Percentiles rank a stretch among this genome's conserved stretches.
Conservation (phyloP, 2,113 vertebrate species). For the Melanerpes formicivorus region DNA sequence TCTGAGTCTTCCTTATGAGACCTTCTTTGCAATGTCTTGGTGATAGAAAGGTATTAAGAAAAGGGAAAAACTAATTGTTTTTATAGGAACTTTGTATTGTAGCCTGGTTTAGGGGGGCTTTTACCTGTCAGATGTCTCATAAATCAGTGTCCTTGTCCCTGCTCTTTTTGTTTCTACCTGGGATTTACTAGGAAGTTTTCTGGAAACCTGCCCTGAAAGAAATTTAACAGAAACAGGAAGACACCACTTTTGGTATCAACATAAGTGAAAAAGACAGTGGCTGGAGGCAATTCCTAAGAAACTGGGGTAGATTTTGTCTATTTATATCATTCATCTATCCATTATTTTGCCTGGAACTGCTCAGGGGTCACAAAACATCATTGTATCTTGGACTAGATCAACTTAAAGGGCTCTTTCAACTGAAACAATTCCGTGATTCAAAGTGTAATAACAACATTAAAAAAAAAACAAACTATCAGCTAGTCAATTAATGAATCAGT, state of each 20-base stretch:
- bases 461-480: no score
- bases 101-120: background rate
- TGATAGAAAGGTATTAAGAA: background rate
- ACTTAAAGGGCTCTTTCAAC: no score
- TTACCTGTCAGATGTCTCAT: background rate
- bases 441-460: background rate
- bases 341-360: background rate
- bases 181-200: background rate
- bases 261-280: background rate
- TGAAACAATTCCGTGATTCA: no score
- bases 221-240: background rate
- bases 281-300: background rate
- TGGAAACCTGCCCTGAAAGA: background rate
- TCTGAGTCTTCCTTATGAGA: background rate
- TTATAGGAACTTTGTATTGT: background rate
- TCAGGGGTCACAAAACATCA: background rate
- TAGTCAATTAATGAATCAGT: background rate
- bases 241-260: background rate
- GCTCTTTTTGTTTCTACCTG: background rate
- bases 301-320: background rate
- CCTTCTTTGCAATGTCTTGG: background rate
- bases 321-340: background rate
- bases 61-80: background rate
- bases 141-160: background rate
- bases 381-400: background rate